These are phyloP conservation scores for Sardinella longiceps DNA, from an alignment of 2,797 vertebrate genomes.

Conservation along the genomic window DNA sequence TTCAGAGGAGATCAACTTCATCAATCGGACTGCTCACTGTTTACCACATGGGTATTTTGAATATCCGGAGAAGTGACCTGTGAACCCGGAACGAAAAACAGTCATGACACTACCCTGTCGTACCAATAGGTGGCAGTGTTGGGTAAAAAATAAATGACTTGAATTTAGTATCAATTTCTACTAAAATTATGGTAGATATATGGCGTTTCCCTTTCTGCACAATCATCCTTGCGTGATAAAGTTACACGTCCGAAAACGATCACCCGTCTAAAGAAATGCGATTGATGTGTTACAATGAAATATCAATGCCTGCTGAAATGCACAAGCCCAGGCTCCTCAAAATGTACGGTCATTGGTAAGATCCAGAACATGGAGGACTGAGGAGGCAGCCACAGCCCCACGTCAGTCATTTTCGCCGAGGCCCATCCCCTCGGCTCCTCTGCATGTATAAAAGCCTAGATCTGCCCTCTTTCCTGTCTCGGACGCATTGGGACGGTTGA, in stretches of 20 bases:
- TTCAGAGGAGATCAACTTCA: neutral
- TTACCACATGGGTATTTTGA: slow-evolving; percentile 10
- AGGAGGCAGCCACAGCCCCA: slow-evolving; percentile 16
- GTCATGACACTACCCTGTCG: neutral
- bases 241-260: neutral
- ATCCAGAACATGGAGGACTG: slow-evolving; percentile 25
- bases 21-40: neutral
- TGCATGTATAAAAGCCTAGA: neutral
- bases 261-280: no score
- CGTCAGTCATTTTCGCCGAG: slow-evolving; percentile 3
- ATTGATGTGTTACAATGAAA: neutral
- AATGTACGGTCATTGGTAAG: slow-evolving; percentile 27
- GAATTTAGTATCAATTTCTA: neutral
- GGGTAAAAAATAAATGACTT: neutral
- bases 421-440: neutral
- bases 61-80: slow-evolving; percentile 44
- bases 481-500: neutral
- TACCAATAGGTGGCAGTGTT: neutral
- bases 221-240: neutral
- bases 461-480: neutral
- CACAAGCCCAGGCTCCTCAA: neutral
- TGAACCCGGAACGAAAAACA: slow-evolving; percentile 6
- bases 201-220: neutral
- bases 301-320: neutral
- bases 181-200: neutral